A percentile compares a stretch with the other conserved stretches of the same genome.
phyloP scores from a whole-genome alignment of 2,113 vertebrate species.

The Cinclus mexicanus region DNA sequence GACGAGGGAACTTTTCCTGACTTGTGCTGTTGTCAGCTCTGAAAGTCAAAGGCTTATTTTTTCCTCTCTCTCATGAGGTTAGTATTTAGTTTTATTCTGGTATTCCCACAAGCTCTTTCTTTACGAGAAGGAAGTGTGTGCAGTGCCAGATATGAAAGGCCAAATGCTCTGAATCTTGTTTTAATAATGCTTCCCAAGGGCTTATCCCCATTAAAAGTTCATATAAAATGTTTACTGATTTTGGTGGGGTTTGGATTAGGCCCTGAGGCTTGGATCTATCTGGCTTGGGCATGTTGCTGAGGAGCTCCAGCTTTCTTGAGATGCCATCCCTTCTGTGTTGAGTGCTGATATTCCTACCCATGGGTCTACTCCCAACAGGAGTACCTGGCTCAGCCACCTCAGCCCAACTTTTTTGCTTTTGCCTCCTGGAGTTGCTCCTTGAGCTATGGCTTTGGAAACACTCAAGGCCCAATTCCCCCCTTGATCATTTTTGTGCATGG shows the following conservation, averaged over 20 bases:
- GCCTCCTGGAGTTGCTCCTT: neutral
- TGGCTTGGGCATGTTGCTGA: neutral
- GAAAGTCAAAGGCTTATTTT: slow-evolving; percentile 10
- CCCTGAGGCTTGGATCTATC: neutral
- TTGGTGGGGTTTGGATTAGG: neutral
- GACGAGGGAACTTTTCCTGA: neutral
- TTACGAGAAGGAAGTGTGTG: neutral
- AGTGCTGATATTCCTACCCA: neutral
- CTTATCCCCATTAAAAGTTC: slow-evolving; percentile 6
- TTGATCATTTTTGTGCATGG: neutral
- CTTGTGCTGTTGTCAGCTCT: neutral
- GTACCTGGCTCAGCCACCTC: neutral
- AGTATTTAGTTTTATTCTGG: slow-evolving; percentile 18
- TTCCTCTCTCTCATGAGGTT: neutral
- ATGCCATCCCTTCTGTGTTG: neutral
- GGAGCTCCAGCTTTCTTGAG: neutral
- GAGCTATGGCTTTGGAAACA: neutral
- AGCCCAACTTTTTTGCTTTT: neutral
- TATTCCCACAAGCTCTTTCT: neutral
- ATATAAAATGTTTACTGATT: neutral
- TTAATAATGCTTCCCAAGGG: slow-evolving; percentile 7
- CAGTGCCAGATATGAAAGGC: slow-evolving; percentile 11
- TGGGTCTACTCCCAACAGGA: neutral
- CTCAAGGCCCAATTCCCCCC: neutral
- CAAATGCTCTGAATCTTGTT: slow-evolving; percentile 11